Evolutionary conservation across 2,797 vertebrate species (phyloP), one percentile per base, ranked within the genome.

Genomic region (Enteromius treurensis): DNA sequence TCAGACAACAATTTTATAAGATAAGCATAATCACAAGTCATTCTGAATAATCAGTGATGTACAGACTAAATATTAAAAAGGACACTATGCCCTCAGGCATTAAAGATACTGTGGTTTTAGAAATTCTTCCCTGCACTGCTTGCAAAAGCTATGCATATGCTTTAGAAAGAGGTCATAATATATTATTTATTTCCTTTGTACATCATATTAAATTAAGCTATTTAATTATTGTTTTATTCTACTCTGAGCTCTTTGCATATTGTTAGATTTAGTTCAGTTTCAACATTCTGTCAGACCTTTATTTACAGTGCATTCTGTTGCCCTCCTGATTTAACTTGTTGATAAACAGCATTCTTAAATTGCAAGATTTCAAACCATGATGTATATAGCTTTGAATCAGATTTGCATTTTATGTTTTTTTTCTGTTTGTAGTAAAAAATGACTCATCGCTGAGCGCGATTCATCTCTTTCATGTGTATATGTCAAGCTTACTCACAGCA

Each of bases 401-500:
- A 11, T 60, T 60, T 5, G 23, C 23, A 26, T 60, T 60, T 14
- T 3, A 58, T 11, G n/a, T 2, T 58, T 1, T n/a, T 21, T 17
- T 5, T 49, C 19, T 21, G 19, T 55, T n/a, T 10, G n/a, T n/a
- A n/a, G 53, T 23, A 60, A 26, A 26, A 37, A 60, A 14, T n/a
- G n/a, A n/a, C n/a, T n/a, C n/a, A n/a, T n/a, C n/a, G n/a, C n/a
- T n/a, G n/a, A n/a, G n/a, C n/a, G n/a, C n/a, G n/a, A n/a, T n/a
- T n/a, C n/a, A n/a, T n/a, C n/a, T n/a, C n/a, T n/a, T n/a, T n/a
- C n/a, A n/a, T n/a, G n/a, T n/a, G n/a, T n/a, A n/a, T 37, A 45
- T 55, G 53, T 47, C 4, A 49, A 23, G 68, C 65, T 84, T 92
- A 95, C 97, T 97, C 93, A 98, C 97, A n/a, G 96, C 95, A 89